Base-by-base conservation (phyloP, 2,797 vertebrate genomes). In the Coracias cyanogaster region DNA sequence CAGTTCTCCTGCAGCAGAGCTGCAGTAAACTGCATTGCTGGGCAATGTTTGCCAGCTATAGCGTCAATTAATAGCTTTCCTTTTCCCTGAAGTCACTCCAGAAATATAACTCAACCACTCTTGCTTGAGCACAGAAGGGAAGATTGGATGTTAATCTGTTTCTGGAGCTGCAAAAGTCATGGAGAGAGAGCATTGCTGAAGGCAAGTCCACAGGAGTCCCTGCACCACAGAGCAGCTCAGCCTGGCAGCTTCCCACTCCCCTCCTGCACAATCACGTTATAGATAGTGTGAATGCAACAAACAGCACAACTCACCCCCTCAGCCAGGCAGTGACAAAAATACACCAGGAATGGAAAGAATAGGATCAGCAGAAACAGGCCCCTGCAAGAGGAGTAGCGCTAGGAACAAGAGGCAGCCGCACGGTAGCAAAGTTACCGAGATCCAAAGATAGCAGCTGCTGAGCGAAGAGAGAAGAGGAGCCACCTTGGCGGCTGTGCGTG, bases 401-500 rank as follows among this genome's bases (percentile, higher is more conserved):
- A 66, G 74, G 25, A 52, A 16, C 1, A 22, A 39, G 77, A 45
- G 45, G 39, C 10, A 16, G 58, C 43, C 2, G 1, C 16, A 3
- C 39, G 35, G 67, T 8, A 71, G 49, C n/a, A 10, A 35, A 45
- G 70, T 31, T 18, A 19, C 31, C 0, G 1, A 64, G 60, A 22
- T 19, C 12, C 45, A 45, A 31, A 52, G 49, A 13, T 1, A 49
- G 64, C 15, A 46, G 76, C 51, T 84, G 52, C 54, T 0, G 15
- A 45, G 26, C 0, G 0, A 2, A 1, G 22, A 8, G 35, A 2
- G 6, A 13, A 2, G 67, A 62, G 65, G 13, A n/a, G 49, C 57
- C 33, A 29, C 51, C 37, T 7, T 0, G 18, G 61, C 1, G 6
- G 49, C 28, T 14, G 28, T 1, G 31, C 0, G 0, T 7, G 43